Evolutionary conservation across 2,113 vertebrate species (phyloP).

Genomic region (Brevimyrus niger): DNA sequence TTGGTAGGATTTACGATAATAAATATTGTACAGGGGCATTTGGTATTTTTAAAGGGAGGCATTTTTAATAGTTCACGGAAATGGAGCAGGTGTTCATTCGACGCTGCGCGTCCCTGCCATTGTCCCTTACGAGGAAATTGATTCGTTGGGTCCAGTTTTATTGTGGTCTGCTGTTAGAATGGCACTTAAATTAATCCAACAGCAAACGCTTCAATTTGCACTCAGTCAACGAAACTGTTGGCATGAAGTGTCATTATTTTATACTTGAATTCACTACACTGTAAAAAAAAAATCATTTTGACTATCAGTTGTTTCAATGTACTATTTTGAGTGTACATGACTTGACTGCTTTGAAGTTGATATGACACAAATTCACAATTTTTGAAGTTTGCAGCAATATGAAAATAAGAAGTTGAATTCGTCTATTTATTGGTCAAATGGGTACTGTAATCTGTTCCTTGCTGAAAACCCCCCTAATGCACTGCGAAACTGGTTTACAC

Average conservation of each 20-base stretch:
- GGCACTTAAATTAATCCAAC: background rate
- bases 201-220: background rate
- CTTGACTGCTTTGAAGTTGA: background rate
- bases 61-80: background rate
- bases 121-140: background rate
- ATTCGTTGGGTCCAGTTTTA: background rate
- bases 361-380: background rate
- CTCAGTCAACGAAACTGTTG: background rate
- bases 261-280: background rate
- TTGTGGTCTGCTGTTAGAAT: background rate
- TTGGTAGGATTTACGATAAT: background rate
- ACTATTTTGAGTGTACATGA: background rate
- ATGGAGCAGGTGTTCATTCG: background rate
- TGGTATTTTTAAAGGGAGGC: background rate
- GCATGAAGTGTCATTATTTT: background rate
- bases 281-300: background rate
- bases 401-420: background rate
- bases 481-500: background rate
- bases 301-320: background rate
- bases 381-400: background rate
- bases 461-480: background rate
- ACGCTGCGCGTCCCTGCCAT: background rate
- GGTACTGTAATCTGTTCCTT: background rate
- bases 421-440: background rate
- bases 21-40: background rate